A percentile compares a stretch with the other conserved stretches of the same genome.
Conservation (phyloP, 2,888 invertebrate genomes). For the Oscheius sp. region DNA sequence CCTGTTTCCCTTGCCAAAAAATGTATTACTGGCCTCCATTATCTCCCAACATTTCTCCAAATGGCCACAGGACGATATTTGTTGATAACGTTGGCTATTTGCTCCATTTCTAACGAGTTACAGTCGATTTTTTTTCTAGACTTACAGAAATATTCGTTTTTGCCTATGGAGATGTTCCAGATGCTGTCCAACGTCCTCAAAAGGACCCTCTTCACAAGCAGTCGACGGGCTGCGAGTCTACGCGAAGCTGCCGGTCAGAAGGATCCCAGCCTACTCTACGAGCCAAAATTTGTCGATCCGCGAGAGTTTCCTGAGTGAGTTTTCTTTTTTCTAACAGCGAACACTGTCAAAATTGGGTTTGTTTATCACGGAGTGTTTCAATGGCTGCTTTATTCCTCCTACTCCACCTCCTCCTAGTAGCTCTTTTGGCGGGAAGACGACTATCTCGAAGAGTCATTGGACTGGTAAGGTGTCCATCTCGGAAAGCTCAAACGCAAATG, state of each 20-base stretch:
- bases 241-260: constrained; percentile 51
- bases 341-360: background rate
- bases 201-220: constrained; percentile 14
- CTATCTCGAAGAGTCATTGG: too few species aligned
- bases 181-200: constrained; percentile 18
- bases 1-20: too few species aligned
- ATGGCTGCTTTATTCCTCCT: background rate
- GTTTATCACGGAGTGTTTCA: background rate
- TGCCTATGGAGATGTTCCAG: background rate
- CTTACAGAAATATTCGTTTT: too few species aligned
- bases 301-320: constrained; percentile 65
- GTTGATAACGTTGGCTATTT: too few species aligned
- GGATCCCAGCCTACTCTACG: constrained; percentile 56
- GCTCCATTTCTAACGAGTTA: too few species aligned
- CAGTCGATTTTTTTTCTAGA: too few species aligned
- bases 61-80: too few species aligned
- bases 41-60: too few species aligned
- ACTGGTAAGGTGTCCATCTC: too few species aligned
- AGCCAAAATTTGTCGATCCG: constrained; percentile 59
- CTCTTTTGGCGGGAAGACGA: too few species aligned
- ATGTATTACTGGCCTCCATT: too few species aligned
- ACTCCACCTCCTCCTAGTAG: background rate
- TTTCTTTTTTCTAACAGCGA: background rate
- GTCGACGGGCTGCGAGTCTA: constrained; percentile 45
- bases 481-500: too few species aligned